Conservation (phyloP, 2,888 invertebrate species). For the Hymenopus coronatus region DNA sequence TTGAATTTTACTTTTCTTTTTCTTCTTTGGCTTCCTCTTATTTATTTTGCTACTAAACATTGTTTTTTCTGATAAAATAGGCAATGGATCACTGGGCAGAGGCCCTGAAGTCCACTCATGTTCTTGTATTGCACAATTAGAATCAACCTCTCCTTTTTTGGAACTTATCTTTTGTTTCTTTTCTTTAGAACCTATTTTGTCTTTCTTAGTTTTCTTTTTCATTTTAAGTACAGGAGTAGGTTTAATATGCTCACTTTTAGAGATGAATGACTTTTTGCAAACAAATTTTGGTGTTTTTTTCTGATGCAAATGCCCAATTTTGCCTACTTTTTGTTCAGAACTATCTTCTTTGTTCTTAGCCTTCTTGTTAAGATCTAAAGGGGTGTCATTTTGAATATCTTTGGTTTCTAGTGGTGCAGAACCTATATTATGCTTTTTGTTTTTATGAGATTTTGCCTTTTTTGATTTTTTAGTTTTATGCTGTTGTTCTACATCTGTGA, state of each 20-base stretch:
- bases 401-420: neutral
- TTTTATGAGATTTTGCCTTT: neutral
- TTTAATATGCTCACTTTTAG: neutral
- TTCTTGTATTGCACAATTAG: neutral
- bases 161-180: neutral
- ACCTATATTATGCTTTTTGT: neutral
- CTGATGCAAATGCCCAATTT: neutral
- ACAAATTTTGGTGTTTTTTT: neutral
- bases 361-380: neutral
- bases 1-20: neutral
- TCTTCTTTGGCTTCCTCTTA: neutral
- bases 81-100: neutral
- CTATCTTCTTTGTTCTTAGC: neutral
- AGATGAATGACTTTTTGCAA: neutral
- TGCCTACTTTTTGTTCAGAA: neutral
- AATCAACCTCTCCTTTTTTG: neutral
- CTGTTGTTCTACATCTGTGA: neutral
- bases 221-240: neutral
- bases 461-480: neutral
- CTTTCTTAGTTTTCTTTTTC: neutral
- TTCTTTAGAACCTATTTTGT: neutral
- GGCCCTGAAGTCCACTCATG: neutral
- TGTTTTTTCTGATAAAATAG: neutral
- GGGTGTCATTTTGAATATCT: neutral
- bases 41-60: neutral